Evolutionary conservation across 2,888 invertebrate genomes (phyloP), one percentile per base, ranked within the genome.

Genomic region (Drosophila robusta): DNA sequence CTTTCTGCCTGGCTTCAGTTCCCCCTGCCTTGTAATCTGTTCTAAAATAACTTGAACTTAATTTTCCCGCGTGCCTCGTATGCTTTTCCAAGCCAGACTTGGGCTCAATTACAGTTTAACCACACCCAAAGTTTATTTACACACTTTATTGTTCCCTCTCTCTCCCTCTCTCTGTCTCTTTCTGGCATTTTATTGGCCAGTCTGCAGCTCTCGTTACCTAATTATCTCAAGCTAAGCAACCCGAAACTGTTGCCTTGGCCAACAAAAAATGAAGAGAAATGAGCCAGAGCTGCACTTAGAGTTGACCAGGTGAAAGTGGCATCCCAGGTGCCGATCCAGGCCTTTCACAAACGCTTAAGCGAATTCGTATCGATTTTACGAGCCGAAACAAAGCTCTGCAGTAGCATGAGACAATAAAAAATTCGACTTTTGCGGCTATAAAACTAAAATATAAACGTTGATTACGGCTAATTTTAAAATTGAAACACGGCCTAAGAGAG

Each of bases 191-290:
- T 80, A 74, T 78, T 80, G 57, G 64, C 56, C 55, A 26, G 39
- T 49, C 47, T 65, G 32, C 39, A 46, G 71, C 38, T 54, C 64
- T 70, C 39, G 49, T 64, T 74, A 57, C 64, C 83, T 87, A 87
- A 83, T 87, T 83, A 74, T 78, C 79, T 83, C 70, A 65, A 69
- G 66, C 65, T 68, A 66, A 61, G 42, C 60, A 52, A n/a, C 18
- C 29, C 34, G 29, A 51, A 38, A 26, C 34, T 36, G 32, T 38
- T 34, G 57, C 55, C 61, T 58, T 52, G 51, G 51, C n/a, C 61
- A 57, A 41, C 4, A 2, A 11, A 11, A 32, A 32, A 29, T 2
- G 7, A 29, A 29, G 7, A 29, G 8, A n/a, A 8, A 18, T 51
- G 11, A 12, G 8, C 11, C 38, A n/a, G 9, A 24, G 9, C 24